Evolutionary conservation across 2,113 vertebrate species (phyloP).

Genomic region (Puffinus mauretanicus): DNA sequence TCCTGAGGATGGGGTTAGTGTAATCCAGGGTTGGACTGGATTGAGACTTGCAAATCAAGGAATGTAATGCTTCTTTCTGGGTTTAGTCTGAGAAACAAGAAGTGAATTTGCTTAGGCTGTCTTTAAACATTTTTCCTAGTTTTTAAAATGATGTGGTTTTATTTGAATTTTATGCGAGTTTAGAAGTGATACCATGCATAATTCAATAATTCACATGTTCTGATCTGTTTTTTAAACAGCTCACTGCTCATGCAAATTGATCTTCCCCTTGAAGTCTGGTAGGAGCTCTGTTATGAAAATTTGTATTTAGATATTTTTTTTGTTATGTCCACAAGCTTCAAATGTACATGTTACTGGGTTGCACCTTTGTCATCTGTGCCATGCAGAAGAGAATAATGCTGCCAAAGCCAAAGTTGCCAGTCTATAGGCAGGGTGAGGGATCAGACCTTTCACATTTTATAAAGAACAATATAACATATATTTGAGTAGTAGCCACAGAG

Average conservation of each 20-base stretch:
- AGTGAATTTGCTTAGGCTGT: neutral
- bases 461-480: neutral
- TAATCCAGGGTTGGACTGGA: neutral
- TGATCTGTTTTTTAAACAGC: slow-evolving; percentile 2
- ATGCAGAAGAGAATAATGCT: neutral
- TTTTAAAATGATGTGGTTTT: neutral
- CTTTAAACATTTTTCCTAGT: neutral
- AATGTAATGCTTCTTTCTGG: neutral
- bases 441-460: neutral
- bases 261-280: neutral
- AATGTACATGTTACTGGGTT: neutral
- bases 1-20: neutral
- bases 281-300: neutral
- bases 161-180: neutral
- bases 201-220: neutral
- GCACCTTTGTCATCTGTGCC: neutral
- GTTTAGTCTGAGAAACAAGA: neutral
- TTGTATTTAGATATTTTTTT: neutral
- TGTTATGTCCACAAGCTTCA: neutral
- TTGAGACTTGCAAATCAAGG: neutral
- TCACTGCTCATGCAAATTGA: slow-evolving; percentile 1
- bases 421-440: neutral
- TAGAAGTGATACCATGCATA: neutral
- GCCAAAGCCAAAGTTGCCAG: neutral
- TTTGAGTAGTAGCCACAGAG: neutral